phyloP scores from a whole-genome alignment of 2,888 invertebrate genomes.

The Poecilobothrus nobilitatus region DNA sequence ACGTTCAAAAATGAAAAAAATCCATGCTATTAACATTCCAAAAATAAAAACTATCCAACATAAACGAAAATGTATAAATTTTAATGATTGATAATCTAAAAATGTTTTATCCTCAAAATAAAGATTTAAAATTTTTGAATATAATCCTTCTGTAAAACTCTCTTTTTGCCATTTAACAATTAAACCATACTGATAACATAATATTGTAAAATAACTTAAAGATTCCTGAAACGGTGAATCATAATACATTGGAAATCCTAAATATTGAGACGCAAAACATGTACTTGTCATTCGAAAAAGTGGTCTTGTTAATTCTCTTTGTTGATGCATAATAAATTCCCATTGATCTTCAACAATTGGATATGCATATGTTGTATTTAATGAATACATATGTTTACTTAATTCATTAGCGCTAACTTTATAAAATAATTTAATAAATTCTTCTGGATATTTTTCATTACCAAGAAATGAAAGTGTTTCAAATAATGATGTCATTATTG shows the following conservation, averaged over 20 bases:
- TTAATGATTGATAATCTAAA: conserved; percentile 4
- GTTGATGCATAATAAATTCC: conserved; percentile 16
- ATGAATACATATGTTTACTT: conserved; percentile 7
- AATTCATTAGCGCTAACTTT: not conserved
- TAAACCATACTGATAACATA: conserved; percentile 12
- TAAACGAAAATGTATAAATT: not conserved
- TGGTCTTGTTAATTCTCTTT: conserved; percentile 8
- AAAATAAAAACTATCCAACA: not conserved
- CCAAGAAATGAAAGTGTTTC: conserved; percentile 11
- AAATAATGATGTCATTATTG: conserved; percentile 12
- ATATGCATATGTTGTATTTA: conserved; percentile 17
- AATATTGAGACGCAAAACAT: conserved; percentile 14
- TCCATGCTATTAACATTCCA: not conserved
- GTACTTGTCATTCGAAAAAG: conserved; percentile 11
- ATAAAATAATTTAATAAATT: conserved; percentile 10
- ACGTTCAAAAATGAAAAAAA: not conserved
- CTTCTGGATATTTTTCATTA: conserved; percentile 11
- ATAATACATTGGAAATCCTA: conserved; percentile 15
- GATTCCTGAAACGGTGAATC: conserved; percentile 15
- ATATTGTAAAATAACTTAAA: conserved; percentile 14
- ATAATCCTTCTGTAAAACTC: conserved; percentile 10
- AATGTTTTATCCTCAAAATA: not conserved
- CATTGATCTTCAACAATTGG: conserved; percentile 16
- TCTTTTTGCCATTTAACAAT: conserved; percentile 12
- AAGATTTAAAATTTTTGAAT: conserved; percentile 11